These are phyloP conservation scores for Dicentrarchus labrax DNA, from an alignment of 2,113 vertebrate species.

Conservation along the genomic window DNA sequence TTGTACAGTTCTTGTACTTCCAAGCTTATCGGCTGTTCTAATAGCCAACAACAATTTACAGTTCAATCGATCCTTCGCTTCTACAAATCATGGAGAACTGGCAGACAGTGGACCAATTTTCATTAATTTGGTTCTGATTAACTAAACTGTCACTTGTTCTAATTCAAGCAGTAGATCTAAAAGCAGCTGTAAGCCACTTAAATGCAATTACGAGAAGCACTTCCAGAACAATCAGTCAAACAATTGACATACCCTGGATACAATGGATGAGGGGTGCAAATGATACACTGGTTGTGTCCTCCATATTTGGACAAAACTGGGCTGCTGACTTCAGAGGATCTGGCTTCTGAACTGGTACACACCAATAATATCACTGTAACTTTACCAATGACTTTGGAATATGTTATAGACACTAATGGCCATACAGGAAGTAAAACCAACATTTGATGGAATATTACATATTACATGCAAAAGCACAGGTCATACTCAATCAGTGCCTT, in stretches of 20 bases:
- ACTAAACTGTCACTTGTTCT: background rate
- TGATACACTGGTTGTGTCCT: background rate
- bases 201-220: background rate
- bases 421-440: background rate
- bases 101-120: too few species aligned
- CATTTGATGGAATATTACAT: background rate
- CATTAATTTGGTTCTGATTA: background rate
- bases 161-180: background rate
- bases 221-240: background rate
- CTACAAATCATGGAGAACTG: background rate
- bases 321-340: background rate
- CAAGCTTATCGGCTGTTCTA: background rate
- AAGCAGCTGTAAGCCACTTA: background rate
- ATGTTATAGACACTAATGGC: background rate
- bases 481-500: background rate
- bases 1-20: background rate
- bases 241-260: background rate
- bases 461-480: background rate
- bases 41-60: background rate
- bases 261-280: background rate
- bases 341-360: background rate
- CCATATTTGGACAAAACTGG: background rate
- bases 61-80: background rate
- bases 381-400: background rate
- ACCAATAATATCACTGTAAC: background rate